These are phyloP conservation scores for Zaprionus ornatus DNA, from an alignment of 1,140 invertebrate species.

Conservation along the genomic window DNA sequence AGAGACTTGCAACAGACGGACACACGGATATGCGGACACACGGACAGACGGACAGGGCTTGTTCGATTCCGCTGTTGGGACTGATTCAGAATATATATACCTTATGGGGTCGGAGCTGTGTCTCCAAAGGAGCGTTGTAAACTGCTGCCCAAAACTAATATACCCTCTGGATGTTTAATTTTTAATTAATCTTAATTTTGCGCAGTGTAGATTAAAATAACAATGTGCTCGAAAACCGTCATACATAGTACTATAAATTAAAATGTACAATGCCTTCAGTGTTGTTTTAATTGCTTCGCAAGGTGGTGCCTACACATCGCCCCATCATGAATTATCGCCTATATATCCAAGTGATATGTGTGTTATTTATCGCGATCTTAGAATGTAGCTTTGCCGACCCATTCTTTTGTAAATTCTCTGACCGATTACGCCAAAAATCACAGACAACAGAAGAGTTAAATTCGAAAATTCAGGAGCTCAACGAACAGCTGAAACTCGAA, in stretches of 20 bases:
- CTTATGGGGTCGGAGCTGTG: too few species aligned
- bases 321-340: neutral
- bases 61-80: too few species aligned
- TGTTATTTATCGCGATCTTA: neutral
- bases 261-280: neutral
- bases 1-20: too few species aligned
- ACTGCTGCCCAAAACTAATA: too few species aligned
- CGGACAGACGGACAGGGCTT: too few species aligned
- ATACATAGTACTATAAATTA: neutral
- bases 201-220: neutral
- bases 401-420: neutral
- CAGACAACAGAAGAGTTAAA: neutral
- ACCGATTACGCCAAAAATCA: neutral
- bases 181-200: neutral
- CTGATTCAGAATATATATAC: too few species aligned
- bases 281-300: neutral
- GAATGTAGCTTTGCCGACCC: neutral
- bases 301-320: neutral
- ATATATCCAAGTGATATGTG: neutral
- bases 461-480: neutral
- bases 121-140: too few species aligned
- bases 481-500: neutral
- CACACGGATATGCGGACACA: too few species aligned
- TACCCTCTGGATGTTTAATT: too few species aligned
- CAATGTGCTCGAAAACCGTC: accelerated